Evolutionary conservation across 1,140 invertebrate species (phyloP).

Genomic region (Dermatophagoides farinae): DNA sequence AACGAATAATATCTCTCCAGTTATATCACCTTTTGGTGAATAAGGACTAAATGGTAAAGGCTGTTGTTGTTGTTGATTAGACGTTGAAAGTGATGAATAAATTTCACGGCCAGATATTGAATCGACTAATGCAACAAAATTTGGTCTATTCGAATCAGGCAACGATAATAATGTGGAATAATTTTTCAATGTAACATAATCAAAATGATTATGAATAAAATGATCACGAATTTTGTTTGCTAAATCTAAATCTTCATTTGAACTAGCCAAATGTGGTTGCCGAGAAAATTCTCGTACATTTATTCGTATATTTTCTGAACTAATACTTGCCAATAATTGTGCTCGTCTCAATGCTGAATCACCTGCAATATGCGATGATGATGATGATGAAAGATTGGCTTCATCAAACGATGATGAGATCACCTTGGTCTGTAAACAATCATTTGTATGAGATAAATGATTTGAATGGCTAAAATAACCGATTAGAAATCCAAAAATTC

Average conservation of each 20-base stretch:
- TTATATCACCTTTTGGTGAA: conserved; percentile 15
- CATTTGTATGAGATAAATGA: conserved; percentile 18
- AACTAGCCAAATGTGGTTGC: conserved; percentile 19
- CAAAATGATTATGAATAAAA: conserved; percentile 18
- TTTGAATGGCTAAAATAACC: conserved; percentile 21
- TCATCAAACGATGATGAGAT: background rate
- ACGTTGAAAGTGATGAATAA: background rate
- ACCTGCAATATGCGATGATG: background rate
- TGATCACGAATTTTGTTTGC: conserved; percentile 16
- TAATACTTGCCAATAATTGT: conserved; percentile 18
- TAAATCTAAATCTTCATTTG: conserved; percentile 17
- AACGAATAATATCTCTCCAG: conserved; percentile 17
- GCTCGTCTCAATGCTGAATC: conserved; percentile 11
- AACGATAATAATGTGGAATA: conserved; percentile 20
- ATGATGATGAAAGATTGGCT: background rate
- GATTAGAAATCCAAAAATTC: conserved; percentile 18
- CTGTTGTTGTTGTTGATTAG: background rate
- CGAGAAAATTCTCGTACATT: conserved; percentile 17
- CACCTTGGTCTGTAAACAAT: background rate
- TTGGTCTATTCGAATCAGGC: conserved; percentile 17
- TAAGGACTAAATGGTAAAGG: conserved; percentile 16
- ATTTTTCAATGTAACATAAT: conserved; percentile 16
- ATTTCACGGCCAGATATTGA: background rate
- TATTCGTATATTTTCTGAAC: conserved; percentile 14
- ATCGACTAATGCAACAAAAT: conserved; percentile 18